A percentile compares a stretch with the other conserved stretches of the same genome.
Evolutionary conservation across 2,888 invertebrate species (phyloP).

Genomic region (Polydrusus tereticollis): DNA sequence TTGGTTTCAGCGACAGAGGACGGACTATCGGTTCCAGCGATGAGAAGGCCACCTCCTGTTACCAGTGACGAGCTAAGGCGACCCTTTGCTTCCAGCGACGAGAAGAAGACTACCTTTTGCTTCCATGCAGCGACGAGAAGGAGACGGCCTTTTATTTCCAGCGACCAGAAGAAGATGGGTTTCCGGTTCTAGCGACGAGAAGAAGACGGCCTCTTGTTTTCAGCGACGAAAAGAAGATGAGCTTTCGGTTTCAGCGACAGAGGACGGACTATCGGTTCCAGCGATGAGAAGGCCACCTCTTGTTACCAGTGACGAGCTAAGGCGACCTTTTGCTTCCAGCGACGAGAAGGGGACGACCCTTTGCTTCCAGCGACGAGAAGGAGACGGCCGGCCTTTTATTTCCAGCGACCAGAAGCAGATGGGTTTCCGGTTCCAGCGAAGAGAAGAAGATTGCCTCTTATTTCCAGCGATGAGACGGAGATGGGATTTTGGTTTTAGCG

Average conservation of each 20-base stretch:
- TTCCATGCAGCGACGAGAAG: not conserved
- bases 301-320: not conserved
- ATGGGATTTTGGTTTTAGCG: not conserved
- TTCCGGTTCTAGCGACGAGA: too few species aligned
- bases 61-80: not conserved
- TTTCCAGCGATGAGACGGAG: not conserved
- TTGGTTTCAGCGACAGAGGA: too few species aligned
- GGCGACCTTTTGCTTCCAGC: not conserved
- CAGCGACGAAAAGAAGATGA: too few species aligned
- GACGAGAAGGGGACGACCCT: slow-evolving; percentile 1
- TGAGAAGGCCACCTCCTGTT: too few species aligned
- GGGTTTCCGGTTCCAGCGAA: not conserved
- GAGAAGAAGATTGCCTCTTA: not conserved
- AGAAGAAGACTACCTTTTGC: not conserved
- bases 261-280: too few species aligned
- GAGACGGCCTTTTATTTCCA: not conserved
- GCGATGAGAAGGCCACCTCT: too few species aligned
- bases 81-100: not conserved
- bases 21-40: too few species aligned
- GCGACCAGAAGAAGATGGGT: not conserved
- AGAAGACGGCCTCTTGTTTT: too few species aligned
- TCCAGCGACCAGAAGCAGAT: not conserved
- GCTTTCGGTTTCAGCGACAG: too few species aligned
- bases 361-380: not conserved
- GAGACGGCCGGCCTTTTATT: not conserved